A percentile compares a stretch with the other conserved stretches of the same genome.
Conservation (phyloP, 2,888 invertebrate genomes). For the Athalia cordata region DNA sequence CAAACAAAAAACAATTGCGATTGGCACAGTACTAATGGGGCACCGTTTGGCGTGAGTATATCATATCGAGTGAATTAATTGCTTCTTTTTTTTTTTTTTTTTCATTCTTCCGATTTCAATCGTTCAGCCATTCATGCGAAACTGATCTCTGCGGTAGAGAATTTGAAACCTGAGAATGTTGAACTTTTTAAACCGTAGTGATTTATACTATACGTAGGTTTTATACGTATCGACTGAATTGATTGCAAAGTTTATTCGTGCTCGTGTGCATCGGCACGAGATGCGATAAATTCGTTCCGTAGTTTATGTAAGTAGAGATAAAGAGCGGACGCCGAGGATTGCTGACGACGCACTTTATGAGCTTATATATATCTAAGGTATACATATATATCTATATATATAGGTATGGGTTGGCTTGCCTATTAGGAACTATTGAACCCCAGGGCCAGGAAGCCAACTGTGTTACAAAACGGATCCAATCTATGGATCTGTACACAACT, state of each 20-base stretch:
- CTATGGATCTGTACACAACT: slow-evolving; percentile 59
- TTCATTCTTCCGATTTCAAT: not conserved
- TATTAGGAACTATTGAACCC: slow-evolving; percentile 42
- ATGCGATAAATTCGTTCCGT: not conserved
- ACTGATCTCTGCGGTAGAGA: not conserved
- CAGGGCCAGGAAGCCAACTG: slow-evolving; percentile 41
- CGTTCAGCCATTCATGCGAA: not conserved
- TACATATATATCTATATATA: not conserved
- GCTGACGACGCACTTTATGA: slow-evolving; percentile 9
- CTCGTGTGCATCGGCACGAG: no score
- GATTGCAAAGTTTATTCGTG: not conserved
- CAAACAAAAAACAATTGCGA: not conserved
- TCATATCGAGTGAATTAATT: no score
- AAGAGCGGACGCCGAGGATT: not conserved
- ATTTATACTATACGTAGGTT: no score
- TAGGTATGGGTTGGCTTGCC: not conserved
- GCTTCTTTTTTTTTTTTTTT: no score
- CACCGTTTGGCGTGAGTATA: slow-evolving; percentile 30
- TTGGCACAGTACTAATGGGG: not conserved
- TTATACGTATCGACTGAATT: not conserved
- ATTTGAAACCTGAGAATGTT: not conserved
- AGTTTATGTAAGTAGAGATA: not conserved
- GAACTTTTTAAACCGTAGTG: no score
- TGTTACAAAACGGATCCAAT: slow-evolving; percentile 59
- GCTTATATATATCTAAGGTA: not conserved